Base-by-base conservation (phyloP, 2,888 invertebrate genomes). In the Pristionchus japonicus region DNA sequence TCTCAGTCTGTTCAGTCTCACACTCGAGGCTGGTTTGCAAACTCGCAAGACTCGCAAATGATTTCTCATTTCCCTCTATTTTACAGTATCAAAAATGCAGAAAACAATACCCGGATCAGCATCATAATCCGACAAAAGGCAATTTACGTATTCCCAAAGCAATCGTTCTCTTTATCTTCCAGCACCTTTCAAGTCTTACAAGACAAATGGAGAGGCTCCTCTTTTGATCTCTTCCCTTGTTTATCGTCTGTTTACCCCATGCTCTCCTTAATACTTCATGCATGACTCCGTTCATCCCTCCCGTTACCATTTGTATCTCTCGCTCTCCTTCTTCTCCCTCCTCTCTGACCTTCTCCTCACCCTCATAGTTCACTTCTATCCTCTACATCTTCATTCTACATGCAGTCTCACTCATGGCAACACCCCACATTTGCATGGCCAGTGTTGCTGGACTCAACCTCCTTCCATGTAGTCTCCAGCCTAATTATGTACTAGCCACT, bases 221-320 rank as follows among this genome's bases (percentile, higher is more conserved):
- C 40, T 47, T 77, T 47, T 47, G 40, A 40, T 43, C 77, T 77
- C 37, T 13, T 17, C 34, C 43, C 17, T 77, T 77, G 43, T 43
- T 43, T 43, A 70, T 70, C 7, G n/a, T 34, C 34, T 77, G 27
- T 77, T 77, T 77, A 47, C 77, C 47, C 87, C 40, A 3, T 70
- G n/a, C 70, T 4, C 74, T 70, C 70, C 70, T 74, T 77, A 43
- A 77, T 77, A 40, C 20, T 40, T 23, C 23, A 77, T 87, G 70
- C 67, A 77, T 77, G 77, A 77, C 77, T 77, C 77, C 43, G 77
- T 77, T 77, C 77, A 43, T 77, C 77, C 43, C 77, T 77, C 43
- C 11, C 43, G 43, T 43, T 43, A 43, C 43, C 43, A 43, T 43
- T 34, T 27, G n/a, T n/a, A 77, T 47, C 87, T 77, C 74, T 87